Conservation (phyloP, 2,113 vertebrate species). For the Halichoerus grypus region DNA sequence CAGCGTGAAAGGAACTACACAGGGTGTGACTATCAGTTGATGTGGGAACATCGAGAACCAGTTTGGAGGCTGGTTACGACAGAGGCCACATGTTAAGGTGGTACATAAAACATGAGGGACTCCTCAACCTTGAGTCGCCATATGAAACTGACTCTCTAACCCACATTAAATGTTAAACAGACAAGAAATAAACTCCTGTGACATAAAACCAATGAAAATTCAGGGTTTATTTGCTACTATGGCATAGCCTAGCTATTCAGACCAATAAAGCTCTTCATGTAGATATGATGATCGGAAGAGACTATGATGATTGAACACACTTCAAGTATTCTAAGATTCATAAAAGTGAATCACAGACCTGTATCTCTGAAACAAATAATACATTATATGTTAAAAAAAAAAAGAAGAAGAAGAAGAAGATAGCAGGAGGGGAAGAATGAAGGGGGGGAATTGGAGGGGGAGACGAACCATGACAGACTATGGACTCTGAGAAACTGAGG, state of each 20-base stretch:
- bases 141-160: not conserved
- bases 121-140: not conserved
- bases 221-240: not conserved
- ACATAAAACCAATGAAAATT: not conserved
- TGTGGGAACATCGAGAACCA: fast-evolving
- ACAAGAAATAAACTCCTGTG: not conserved
- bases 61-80: not conserved
- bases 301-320: not conserved
- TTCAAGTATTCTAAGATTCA: not conserved
- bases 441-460: too few species aligned
- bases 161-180: not conserved
- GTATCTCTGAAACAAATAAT: too few species aligned
- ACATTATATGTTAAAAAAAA: too few species aligned
- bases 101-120: not conserved
- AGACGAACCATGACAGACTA: too few species aligned
- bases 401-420: too few species aligned
- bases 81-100: not conserved
- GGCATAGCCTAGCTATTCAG: not conserved
- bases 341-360: not conserved
- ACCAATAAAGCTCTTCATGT: not conserved
- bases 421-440: too few species aligned
- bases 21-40: not conserved
- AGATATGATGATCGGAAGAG: not conserved
- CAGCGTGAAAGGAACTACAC: not conserved
- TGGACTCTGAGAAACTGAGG: too few species aligned